Evolutionary conservation across 2,113 vertebrate genomes (phyloP).

Genomic region (Phyllopteryx taeniolatus): DNA sequence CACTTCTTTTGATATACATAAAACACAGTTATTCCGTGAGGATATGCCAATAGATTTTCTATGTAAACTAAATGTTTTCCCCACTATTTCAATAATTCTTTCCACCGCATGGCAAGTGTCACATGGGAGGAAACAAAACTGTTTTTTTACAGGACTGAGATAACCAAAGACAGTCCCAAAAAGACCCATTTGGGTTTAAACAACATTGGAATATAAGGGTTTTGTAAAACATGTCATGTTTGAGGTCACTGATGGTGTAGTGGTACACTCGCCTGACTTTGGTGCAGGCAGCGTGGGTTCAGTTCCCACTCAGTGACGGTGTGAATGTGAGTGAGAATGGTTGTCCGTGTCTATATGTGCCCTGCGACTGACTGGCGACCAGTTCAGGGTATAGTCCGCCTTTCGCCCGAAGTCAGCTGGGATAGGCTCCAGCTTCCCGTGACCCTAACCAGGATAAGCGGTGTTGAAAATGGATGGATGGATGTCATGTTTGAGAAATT

Average conservation of each 20-base stretch:
- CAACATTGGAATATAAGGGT: slow-evolving; percentile 32
- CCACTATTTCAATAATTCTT: slow-evolving; percentile 25
- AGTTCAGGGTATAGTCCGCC: too few relatives aligned
- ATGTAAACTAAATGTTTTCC: neutral
- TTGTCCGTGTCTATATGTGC: too few relatives aligned
- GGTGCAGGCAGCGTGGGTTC: too few relatives aligned
- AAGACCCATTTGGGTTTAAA: slow-evolving; percentile 24
- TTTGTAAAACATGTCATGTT: slow-evolving; percentile 35
- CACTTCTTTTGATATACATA: neutral
- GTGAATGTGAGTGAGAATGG: too few relatives aligned
- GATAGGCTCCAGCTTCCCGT: too few relatives aligned
- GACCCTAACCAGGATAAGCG: too few relatives aligned
- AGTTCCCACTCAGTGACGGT: too few relatives aligned
- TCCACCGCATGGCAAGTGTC: slow-evolving; percentile 8
- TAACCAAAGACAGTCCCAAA: slow-evolving; percentile 16
- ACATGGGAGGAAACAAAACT: slow-evolving; percentile 28
- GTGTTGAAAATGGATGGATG: too few relatives aligned
- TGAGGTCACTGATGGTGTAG: too few relatives aligned
- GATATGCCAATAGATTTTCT: neutral
- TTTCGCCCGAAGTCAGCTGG: too few relatives aligned
- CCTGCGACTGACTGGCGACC: too few relatives aligned
- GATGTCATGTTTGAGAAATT: slow-evolving; percentile 32
- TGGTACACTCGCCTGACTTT: too few relatives aligned
- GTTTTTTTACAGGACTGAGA: slow-evolving; percentile 40
- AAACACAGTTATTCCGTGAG: neutral